Evolutionary conservation across 2,113 vertebrate species (phyloP).

Genomic region (Hippocampus barbouri): DNA sequence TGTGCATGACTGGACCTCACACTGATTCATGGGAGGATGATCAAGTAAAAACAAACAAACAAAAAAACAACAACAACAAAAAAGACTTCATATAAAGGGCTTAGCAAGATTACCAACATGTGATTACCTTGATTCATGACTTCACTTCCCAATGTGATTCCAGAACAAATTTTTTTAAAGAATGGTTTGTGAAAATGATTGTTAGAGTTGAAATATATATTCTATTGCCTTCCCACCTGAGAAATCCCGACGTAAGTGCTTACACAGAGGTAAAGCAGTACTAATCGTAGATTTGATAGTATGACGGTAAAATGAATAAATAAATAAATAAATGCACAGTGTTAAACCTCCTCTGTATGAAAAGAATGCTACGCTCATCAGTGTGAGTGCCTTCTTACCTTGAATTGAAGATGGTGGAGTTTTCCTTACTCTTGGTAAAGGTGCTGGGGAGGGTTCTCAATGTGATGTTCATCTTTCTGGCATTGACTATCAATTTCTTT

Average conservation of each 20-base stretch:
- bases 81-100: slow-evolving; percentile 8
- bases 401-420: slow-evolving; percentile 79
- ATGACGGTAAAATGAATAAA: neutral
- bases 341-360: neutral
- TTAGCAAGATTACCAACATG: slow-evolving; percentile 75
- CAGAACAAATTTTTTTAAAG: neutral
- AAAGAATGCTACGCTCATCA: neutral
- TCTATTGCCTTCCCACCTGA: neutral
- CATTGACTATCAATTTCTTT: slow-evolving; percentile 74
- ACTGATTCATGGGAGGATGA: neutral
- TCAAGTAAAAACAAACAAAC: neutral
- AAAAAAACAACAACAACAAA: too few species aligned
- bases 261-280: neutral
- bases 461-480: slow-evolving; percentile 76
- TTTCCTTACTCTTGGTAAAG: slow-evolving; percentile 86
- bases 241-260: neutral
- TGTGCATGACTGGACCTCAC: neutral
- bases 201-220: neutral
- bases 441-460: slow-evolving; percentile 82
- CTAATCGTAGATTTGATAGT: neutral
- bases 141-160: slow-evolving; percentile 15
- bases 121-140: slow-evolving; percentile 42
- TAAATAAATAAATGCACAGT: neutral
- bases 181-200: neutral
- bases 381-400: slow-evolving; percentile 67